These are phyloP conservation scores for Recurvirostra avosetta DNA, from an alignment of 2,113 vertebrate genomes.

Conservation along the genomic window DNA sequence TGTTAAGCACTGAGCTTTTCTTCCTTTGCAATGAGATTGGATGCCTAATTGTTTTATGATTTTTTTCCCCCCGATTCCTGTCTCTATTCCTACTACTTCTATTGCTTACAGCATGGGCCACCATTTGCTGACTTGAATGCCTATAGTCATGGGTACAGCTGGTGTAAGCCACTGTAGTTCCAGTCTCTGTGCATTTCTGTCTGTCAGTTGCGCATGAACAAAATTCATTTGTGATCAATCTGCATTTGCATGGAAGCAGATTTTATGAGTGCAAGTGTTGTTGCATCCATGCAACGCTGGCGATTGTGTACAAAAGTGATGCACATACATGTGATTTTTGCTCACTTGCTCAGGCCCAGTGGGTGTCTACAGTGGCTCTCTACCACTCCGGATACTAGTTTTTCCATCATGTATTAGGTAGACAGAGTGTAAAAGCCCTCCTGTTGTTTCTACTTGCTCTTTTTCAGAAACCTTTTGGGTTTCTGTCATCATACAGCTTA, in stretches of 20 bases:
- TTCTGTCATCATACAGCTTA: constrained; percentile 38
- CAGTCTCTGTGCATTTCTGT: background rate
- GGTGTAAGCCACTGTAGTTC: background rate
- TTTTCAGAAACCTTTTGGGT: constrained; percentile 26
- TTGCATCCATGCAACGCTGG: background rate
- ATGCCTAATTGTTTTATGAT: background rate
- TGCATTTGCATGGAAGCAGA: background rate
- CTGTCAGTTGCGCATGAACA: background rate
- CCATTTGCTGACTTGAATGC: background rate
- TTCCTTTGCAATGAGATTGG: background rate
- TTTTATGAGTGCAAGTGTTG: background rate
- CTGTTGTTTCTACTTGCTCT: background rate
- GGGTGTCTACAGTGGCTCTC: background rate
- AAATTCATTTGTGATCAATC: background rate
- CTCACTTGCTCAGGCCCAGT: background rate
- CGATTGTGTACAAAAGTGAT: rapidly evolving
- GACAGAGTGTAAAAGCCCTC: background rate
- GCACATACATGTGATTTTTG: background rate
- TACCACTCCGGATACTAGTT: background rate
- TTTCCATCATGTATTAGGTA: background rate
- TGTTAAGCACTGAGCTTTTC: background rate
- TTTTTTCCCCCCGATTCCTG: background rate
- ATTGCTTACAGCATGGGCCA: background rate
- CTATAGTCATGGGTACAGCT: background rate
- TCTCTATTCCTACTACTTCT: background rate